Evolutionary conservation across 2,888 invertebrate species (phyloP).

Genomic region (Zootermopsis nevadensis): DNA sequence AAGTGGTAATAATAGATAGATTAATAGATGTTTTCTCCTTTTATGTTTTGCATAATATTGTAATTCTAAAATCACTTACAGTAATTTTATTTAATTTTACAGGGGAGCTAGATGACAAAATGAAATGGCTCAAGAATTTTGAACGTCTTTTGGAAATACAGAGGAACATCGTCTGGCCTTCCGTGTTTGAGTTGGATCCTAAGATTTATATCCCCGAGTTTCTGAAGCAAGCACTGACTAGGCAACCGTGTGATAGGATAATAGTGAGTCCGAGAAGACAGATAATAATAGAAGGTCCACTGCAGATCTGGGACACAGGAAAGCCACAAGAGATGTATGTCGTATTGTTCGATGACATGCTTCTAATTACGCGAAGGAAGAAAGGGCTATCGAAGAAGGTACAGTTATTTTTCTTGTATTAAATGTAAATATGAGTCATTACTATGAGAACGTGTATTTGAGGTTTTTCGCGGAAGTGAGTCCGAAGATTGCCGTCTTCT

Average conservation of each 20-base stretch:
- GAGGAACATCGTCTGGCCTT: constrained; percentile 71
- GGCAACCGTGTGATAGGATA: constrained; percentile 72
- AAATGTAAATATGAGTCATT: too few species aligned
- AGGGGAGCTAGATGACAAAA: constrained; percentile 72
- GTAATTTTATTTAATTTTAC: constrained; percentile 22
- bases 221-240: constrained; percentile 66
- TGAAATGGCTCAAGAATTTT: constrained; percentile 74
- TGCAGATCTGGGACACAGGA: constrained; percentile 67
- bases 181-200: constrained; percentile 70
- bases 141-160: constrained; percentile 72
- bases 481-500: too few species aligned
- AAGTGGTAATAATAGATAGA: too few species aligned
- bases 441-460: too few species aligned
- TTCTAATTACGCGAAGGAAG: constrained; percentile 70
- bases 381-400: constrained; percentile 64
- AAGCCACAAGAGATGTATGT: constrained; percentile 70
- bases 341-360: constrained; percentile 73
- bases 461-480: too few species aligned
- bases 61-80: too few species aligned
- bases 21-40: too few species aligned
- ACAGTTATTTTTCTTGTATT: not conserved
- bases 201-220: constrained; percentile 65
- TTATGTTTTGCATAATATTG: too few species aligned
- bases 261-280: constrained; percentile 66
- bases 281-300: constrained; percentile 63